phyloP scores from a whole-genome alignment of 1,140 invertebrate species.

The Tribolium castaneum region DNA sequence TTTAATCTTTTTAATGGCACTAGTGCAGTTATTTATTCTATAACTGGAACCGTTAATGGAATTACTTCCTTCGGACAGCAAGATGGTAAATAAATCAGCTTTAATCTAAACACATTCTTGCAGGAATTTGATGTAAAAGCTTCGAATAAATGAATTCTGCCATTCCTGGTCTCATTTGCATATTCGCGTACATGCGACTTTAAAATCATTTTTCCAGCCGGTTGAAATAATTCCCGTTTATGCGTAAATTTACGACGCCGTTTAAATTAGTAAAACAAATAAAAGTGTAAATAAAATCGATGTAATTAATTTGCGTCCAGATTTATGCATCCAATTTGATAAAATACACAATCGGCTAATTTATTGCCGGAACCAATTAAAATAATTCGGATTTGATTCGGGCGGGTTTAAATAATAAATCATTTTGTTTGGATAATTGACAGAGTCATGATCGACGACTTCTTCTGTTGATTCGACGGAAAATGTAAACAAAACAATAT shows the following conservation, averaged over 20 bases:
- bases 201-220: neutral
- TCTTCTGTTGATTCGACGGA: neutral
- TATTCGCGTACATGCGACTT: neutral
- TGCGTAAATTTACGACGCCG: neutral
- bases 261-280: conserved; percentile 24
- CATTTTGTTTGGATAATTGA: conserved; percentile 25
- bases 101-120: conserved; percentile 16
- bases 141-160: neutral
- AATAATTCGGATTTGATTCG: conserved; percentile 25
- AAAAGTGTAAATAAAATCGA: conserved; percentile 35
- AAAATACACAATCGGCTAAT: conserved; percentile 31
- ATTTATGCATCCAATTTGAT: conserved; percentile 31
- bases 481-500: neutral
- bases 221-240: too few relatives aligned
- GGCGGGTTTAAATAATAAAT: conserved; percentile 28
- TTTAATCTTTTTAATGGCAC: conserved; percentile 28
- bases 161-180: neutral
- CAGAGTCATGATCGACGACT: conserved; percentile 21
- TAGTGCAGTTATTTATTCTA: conserved; percentile 28
- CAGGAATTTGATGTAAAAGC: neutral
- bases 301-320: conserved; percentile 17
- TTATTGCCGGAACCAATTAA: conserved; percentile 25
- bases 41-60: conserved; percentile 20
- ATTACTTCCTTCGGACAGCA: conserved; percentile 20
- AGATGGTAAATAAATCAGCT: conserved; percentile 29